Percentiles rank a stretch among this genome's conserved stretches.
Conservation (phyloP, 1,140 invertebrate species). For the Heliconius hermathena region DNA sequence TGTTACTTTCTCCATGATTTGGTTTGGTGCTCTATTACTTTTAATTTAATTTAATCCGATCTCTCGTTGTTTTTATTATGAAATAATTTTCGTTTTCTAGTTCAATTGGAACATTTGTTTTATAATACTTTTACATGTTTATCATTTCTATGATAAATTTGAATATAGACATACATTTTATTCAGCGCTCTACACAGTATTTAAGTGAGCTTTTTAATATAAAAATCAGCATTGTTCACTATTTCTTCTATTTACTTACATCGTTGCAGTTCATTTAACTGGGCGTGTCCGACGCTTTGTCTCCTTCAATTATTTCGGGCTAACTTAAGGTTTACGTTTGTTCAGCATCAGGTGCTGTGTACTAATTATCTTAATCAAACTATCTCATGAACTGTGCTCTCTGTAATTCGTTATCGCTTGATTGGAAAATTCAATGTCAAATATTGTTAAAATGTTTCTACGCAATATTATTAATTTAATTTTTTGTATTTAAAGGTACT, state of each 20-base stretch:
- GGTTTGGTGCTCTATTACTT: slow-evolving; percentile 26
- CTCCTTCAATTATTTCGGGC: slow-evolving; percentile 10
- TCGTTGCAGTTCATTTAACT: slow-evolving; percentile 22
- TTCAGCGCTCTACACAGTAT: neutral
- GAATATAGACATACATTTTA: too few relatives aligned
- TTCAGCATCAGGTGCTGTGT: slow-evolving; percentile 1
- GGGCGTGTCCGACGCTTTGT: slow-evolving; percentile 17
- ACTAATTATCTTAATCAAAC: neutral
- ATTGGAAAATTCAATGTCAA: neutral
- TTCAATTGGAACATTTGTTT: neutral
- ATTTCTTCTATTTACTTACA: slow-evolving; percentile 6
- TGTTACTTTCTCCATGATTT: slow-evolving; percentile 15
- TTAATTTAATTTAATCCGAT: slow-evolving; percentile 30
- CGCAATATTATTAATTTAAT: neutral
- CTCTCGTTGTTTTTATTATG: slow-evolving; percentile 4
- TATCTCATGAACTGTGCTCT: neutral
- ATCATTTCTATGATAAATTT: neutral
- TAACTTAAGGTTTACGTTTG: slow-evolving; percentile 2
- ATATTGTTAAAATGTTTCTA: neutral
- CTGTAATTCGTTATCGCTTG: neutral
- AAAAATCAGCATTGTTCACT: neutral
- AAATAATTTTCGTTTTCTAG: neutral
- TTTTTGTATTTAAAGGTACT: neutral
- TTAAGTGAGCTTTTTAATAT: neutral
- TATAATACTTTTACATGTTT: neutral